A percentile compares a stretch with the other conserved stretches of the same genome.
phyloP scores from a whole-genome alignment of 1,140 invertebrate species.

The Glossosoma conforme region DNA sequence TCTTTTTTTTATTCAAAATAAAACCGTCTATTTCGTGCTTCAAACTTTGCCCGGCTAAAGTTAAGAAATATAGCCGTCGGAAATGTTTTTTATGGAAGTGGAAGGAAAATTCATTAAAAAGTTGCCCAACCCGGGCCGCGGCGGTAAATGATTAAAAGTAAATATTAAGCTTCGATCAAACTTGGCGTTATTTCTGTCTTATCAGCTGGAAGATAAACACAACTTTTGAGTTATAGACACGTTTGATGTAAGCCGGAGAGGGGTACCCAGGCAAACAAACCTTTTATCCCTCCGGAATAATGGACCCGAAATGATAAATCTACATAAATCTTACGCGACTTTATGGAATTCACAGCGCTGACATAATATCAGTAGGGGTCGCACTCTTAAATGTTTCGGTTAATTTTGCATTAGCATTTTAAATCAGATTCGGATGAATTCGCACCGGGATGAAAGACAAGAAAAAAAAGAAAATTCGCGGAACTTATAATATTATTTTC shows the following conservation, averaged over 20 bases:
- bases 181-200: constrained; percentile 20
- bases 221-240: constrained; percentile 8
- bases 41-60: neutral
- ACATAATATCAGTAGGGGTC: too few relatives aligned
- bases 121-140: constrained; percentile 17
- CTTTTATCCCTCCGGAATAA: constrained; percentile 4
- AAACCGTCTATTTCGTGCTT: constrained; percentile 2
- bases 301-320: constrained; percentile 8
- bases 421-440: too few relatives aligned
- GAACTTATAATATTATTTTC: too few relatives aligned
- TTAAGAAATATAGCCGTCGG: constrained; percentile 10
- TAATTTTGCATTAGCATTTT: too few relatives aligned
- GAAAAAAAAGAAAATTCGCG: too few relatives aligned
- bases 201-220: constrained; percentile 22
- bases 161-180: constrained; percentile 30
- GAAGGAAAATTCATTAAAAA: constrained; percentile 30
- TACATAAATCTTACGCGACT: constrained; percentile 2
- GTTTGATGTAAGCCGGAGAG: neutral
- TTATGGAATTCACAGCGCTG: too few relatives aligned
- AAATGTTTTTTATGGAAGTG: constrained; percentile 16
- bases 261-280: constrained; percentile 3
- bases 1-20: constrained; percentile 3
- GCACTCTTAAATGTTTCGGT: too few relatives aligned
- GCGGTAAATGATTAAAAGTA: constrained; percentile 30
- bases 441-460: too few relatives aligned